A percentile compares a stretch with the other conserved stretches of the same genome.
Conservation (phyloP, 2,797 vertebrate genomes). For the Hirundo rustica region DNA sequence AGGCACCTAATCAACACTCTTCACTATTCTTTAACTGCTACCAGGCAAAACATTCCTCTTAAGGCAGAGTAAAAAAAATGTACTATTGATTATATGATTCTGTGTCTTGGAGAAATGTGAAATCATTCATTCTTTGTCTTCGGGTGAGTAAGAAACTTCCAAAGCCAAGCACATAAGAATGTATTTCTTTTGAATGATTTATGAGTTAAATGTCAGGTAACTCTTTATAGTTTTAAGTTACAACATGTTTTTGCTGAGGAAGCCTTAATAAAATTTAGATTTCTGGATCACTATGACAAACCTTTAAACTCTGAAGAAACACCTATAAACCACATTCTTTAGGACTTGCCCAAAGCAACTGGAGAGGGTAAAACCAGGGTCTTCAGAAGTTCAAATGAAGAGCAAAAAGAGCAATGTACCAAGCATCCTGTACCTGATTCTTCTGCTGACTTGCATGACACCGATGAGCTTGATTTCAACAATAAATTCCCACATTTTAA, state of each 20-base stretch:
- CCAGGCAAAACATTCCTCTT: neutral
- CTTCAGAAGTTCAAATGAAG: neutral
- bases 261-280: neutral
- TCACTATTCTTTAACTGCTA: neutral
- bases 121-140: neutral
- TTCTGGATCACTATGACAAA: neutral
- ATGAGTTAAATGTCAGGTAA: neutral
- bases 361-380: neutral
- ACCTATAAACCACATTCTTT: neutral
- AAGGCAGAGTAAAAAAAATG: neutral
- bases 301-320: neutral
- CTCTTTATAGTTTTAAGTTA: neutral
- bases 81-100: neutral
- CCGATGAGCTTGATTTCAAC: neutral
- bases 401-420: neutral
- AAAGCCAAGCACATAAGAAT: neutral
- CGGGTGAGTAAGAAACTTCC: neutral
- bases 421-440: neutral
- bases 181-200: neutral
- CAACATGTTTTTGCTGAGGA: neutral
- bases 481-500: neutral
- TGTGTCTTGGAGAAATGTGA: neutral
- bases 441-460: neutral
- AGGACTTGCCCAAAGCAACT: neutral
- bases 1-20: neutral